A percentile compares a stretch with the other conserved stretches of the same genome.
These are phyloP conservation scores for Pipa parva DNA, from an alignment of 2,113 vertebrate species.

Conservation along the genomic window DNA sequence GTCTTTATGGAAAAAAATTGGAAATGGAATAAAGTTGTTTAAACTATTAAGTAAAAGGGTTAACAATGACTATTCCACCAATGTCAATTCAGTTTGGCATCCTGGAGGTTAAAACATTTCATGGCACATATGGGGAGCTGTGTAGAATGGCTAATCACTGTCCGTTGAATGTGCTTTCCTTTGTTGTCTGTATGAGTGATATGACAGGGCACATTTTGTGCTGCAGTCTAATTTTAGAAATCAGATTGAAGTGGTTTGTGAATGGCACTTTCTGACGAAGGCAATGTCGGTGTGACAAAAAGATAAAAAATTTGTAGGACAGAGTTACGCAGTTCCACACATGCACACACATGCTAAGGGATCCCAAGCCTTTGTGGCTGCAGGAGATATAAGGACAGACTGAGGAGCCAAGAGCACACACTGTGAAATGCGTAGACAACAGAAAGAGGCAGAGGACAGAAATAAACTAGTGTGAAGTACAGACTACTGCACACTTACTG, in stretches of 20 bases:
- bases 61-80: no score
- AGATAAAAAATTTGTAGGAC: conserved; percentile 16
- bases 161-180: conserved; percentile 8
- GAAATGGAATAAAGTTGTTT: no score
- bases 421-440: background rate
- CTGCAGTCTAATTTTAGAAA: conserved; percentile 35
- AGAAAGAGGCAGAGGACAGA: background rate
- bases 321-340: conserved; percentile 19
- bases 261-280: conserved; percentile 24
- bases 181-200: conserved; percentile 14
- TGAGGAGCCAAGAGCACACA: background rate
- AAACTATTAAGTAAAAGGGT: no score
- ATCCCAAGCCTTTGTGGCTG: background rate
- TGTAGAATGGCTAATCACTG: background rate
- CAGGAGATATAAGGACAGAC: conserved; percentile 7
- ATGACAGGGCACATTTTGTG: conserved; percentile 11
- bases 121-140: background rate
- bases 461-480: background rate
- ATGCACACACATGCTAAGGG: conserved; percentile 15
- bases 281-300: conserved; percentile 13
- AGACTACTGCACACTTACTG: background rate
- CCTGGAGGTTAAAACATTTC: no score
- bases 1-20: no score
- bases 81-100: no score
- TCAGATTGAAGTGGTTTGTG: conserved; percentile 34